Base-by-base conservation (phyloP, 1,140 invertebrate genomes). In the Scaptomyza hsui region DNA sequence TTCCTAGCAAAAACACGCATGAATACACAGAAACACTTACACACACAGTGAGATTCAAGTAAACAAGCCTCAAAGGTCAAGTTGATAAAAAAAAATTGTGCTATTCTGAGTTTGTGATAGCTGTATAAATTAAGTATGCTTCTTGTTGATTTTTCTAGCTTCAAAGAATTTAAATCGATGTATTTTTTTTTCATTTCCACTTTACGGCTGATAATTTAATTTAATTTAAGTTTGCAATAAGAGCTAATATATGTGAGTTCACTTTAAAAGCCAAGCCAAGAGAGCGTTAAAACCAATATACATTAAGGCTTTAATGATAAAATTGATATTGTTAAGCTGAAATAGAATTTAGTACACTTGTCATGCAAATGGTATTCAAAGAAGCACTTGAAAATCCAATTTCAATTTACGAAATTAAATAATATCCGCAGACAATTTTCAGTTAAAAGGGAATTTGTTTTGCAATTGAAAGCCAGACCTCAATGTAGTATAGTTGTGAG, bases 161-260 rank as follows among this genome's bases (percentile, higher is more conserved):
- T 13, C 5, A 24, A 24, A 29, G 35, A n/a, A 3, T 19, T 39
- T 4, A 4, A 59, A 59, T 45, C 42, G 42, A 59, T 42, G 44
- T 39, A 21, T 60, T 4, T 13, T 45, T 13, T 60, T 29, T 29
- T 21, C 24, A 32, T 44, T 49, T 52, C 37, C 35, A 52, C 39
- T 64, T 73, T 57, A 70, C 42, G 63, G 21, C 51, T 42, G 42
- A 74, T 78, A 75, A 82, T 82, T 83, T 71, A 75, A 78, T 83
- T 74, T 71, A 21, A 41, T 32, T 21, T 44, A 24, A 16, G 44
- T 60, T 74, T 72, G 35, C 15, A 29, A 6, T 55, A 35, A 18
- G 24, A 37, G 16, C 1, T 1, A 21, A 39, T 39, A 42, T n/a
- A 78, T 44, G 57, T 78, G 70, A 74, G 26, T 9, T 29, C 1